A percentile compares a stretch with the other conserved stretches of the same genome.
Evolutionary conservation across 2,888 invertebrate species (phyloP).

Genomic region (Salpingus planirostris): DNA sequence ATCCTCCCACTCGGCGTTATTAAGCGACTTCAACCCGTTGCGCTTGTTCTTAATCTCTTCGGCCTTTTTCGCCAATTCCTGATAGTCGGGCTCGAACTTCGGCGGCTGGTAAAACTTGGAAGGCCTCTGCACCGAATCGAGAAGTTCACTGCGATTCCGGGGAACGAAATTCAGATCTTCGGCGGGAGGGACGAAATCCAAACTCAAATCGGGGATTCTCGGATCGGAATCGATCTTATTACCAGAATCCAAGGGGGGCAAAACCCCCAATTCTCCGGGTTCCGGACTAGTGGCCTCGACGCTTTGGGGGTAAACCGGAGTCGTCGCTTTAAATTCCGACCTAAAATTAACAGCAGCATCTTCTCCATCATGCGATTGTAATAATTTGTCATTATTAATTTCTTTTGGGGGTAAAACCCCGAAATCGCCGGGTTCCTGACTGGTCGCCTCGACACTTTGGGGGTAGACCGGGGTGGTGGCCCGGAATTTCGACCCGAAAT

Average conservation of each 20-base stretch:
- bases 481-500: constrained; percentile 23
- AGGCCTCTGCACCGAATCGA: constrained; percentile 10
- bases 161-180: constrained; percentile 5
- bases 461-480: constrained; percentile 30
- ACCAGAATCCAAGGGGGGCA: constrained; percentile 4
- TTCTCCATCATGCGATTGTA: no score
- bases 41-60: neutral
- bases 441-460: constrained; percentile 23
- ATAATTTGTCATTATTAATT: neutral
- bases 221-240: neutral
- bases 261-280: constrained; percentile 6
- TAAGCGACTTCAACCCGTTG: constrained; percentile 23
- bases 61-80: constrained; percentile 6
- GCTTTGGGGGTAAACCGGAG: constrained; percentile 27
- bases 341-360: no score
- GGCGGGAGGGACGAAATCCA: constrained; percentile 12
- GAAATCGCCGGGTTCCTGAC: constrained; percentile 12
- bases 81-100: constrained; percentile 20
- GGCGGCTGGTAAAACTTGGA: constrained; percentile 26
- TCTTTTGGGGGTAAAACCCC: constrained; percentile 8
- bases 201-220: constrained; percentile 7
- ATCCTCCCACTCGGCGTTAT: constrained; percentile 30
- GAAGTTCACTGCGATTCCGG: constrained; percentile 1
- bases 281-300: constrained; percentile 24
- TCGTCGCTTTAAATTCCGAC: constrained; percentile 26